Percentiles rank a stretch among this genome's conserved stretches.
Evolutionary conservation across 2,113 vertebrate genomes (phyloP).

Genomic region (Formicarius rufipectus): DNA sequence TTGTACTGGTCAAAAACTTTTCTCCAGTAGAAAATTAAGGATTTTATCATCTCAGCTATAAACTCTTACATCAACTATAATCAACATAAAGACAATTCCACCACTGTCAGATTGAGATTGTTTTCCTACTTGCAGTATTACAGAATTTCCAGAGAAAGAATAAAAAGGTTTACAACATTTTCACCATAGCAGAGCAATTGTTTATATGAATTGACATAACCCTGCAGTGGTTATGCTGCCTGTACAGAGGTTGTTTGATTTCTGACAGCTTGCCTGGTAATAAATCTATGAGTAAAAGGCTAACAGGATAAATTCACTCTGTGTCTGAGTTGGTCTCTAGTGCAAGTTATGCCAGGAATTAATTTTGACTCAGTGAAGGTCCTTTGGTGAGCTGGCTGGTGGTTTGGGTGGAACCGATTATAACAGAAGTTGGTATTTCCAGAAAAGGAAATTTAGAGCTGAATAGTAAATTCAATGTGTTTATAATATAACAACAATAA

Average conservation of each 20-base stretch:
- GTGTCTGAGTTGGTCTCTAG: background rate
- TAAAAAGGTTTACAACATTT: background rate
- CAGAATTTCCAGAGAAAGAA: background rate
- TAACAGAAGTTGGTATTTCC: constrained; percentile 59
- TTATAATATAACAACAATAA: constrained; percentile 38
- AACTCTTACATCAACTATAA: background rate
- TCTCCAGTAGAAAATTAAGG: background rate
- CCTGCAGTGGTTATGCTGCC: background rate
- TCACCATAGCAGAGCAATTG: background rate
- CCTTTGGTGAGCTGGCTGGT: background rate
- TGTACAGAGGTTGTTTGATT: background rate
- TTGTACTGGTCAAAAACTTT: background rate
- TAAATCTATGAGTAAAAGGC: background rate
- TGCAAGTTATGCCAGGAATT: constrained; percentile 1
- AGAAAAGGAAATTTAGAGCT: constrained; percentile 52
- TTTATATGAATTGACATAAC: background rate
- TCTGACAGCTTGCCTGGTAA: background rate
- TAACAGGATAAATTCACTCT: background rate
- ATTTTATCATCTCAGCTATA: background rate
- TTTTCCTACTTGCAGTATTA: background rate
- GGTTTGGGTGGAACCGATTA: background rate
- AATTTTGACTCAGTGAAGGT: background rate
- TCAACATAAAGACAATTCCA: background rate
- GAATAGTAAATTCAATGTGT: constrained; percentile 37
- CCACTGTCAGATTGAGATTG: background rate